A percentile compares a stretch with the other conserved stretches of the same genome.
Evolutionary conservation across 2,113 vertebrate genomes (phyloP).

Genomic region (Corapipo altera): DNA sequence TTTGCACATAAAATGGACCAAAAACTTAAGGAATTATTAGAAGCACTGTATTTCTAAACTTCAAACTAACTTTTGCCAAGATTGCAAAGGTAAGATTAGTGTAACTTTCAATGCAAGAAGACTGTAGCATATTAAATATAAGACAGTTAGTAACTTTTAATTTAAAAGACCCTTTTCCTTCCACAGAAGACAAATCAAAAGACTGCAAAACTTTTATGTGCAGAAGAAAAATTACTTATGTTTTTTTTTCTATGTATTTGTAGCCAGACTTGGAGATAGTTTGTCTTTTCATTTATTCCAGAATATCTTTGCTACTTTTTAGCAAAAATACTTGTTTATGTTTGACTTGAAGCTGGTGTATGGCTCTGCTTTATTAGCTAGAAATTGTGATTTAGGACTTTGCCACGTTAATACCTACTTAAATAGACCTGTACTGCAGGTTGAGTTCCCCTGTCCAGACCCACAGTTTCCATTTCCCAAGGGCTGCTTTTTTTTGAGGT

Average conservation of each 20-base stretch:
- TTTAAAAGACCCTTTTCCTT: background rate
- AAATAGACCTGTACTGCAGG: background rate
- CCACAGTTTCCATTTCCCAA: background rate
- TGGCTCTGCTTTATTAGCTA: background rate
- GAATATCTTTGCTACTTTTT: background rate
- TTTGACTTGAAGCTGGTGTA: background rate
- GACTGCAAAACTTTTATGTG: background rate
- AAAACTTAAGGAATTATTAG: background rate
- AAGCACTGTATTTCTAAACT: background rate
- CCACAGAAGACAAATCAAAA: background rate
- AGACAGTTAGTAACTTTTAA: background rate
- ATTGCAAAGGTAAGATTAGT: background rate
- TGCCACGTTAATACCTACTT: background rate
- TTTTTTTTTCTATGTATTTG: background rate
- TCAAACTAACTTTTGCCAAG: background rate
- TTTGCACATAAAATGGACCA: background rate
- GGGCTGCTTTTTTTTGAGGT: background rate
- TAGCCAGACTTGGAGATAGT: background rate
- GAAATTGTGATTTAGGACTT: background rate
- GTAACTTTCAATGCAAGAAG: background rate
- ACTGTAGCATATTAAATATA: background rate
- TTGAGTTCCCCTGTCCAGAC: background rate
- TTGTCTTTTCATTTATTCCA: background rate
- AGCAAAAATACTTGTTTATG: background rate
- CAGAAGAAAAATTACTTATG: background rate